Evolutionary conservation across 2,113 vertebrate genomes (phyloP).

Genomic region (Sminthopsis crassicaudata): DNA sequence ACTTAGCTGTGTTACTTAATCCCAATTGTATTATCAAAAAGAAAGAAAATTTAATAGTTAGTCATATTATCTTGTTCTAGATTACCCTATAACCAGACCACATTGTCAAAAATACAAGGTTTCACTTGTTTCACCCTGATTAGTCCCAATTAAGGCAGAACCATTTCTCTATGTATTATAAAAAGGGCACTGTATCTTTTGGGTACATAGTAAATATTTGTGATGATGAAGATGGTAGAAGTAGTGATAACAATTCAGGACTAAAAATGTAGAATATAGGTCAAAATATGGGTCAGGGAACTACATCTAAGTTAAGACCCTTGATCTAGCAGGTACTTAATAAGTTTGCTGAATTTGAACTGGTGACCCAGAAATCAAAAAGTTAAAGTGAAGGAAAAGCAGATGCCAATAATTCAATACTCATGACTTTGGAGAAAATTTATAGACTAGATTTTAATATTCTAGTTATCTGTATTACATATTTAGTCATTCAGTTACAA

Average conservation of each 20-base stretch:
- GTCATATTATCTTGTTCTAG: neutral
- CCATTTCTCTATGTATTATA: neutral
- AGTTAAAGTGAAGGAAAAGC: neutral
- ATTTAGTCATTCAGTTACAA: slow-evolving; percentile 28
- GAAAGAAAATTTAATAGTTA: neutral
- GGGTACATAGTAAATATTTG: neutral
- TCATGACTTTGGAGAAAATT: slow-evolving; percentile 46
- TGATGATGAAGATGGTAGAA: neutral
- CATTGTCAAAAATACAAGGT: neutral
- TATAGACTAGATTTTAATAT: slow-evolving; percentile 58
- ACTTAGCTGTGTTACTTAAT: too few relatives aligned
- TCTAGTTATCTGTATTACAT: slow-evolving; percentile 48
- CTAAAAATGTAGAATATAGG: neutral
- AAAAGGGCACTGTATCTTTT: neutral
- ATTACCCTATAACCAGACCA: neutral
- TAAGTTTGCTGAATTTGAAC: neutral
- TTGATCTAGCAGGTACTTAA: neutral
- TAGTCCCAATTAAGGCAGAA: neutral
- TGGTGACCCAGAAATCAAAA: neutral
- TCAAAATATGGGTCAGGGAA: neutral
- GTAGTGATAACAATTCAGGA: neutral
- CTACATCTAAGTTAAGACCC: neutral
- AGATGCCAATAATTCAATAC: neutral
- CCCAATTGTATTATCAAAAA: too few relatives aligned
- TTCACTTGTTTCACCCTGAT: neutral